Evolutionary conservation across 1,140 invertebrate genomes (phyloP), one percentile per base, ranked within the genome.

Genomic region (Anastrepha obliqua): DNA sequence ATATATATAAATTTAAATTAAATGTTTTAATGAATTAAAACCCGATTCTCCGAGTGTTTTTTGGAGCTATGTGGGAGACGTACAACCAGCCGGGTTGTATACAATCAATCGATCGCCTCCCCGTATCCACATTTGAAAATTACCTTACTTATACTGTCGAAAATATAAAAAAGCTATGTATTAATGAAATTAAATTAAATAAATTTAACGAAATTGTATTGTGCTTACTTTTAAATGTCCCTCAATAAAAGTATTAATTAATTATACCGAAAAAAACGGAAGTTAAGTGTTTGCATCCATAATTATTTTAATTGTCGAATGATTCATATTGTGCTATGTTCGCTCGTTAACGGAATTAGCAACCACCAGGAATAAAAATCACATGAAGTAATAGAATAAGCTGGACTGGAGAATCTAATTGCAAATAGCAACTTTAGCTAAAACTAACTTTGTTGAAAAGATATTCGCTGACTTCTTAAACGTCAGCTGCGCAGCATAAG

Each of bases 171-270:
- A 65, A 65, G 67, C 47, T 62, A 55, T 65, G 62, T 65, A 67
- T 62, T 64, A 87, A 87, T n/a, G 65, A 87, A 87, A 74, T 87
- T 81, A 87, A 85, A 88, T 62, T 88, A 88, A 51, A 85, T 55
- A 85, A 87, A 87, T 51, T 87, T 67, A 65, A 86, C 44, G 47
- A 88, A 88, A 88, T 88, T 88, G 87, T 88, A 88, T 86, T 88
- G 87, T 87, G 87, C 87, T 87, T 81, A 81, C 74, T 88, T 67
- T 67, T 67, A 65, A 90, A 92, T 89, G 89, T 92, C 91, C 90
- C 90, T 91, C 90, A 91, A 91, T 91, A 89, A 92, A 92, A 92
- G 91, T 92, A 92, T 92, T 92, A 92, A 88, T 89, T 87, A 89
- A 89, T 65, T 87, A 51, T 47, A 88, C 70, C 65, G 47, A 89